Evolutionary conservation across 2,888 invertebrate species (phyloP), one percentile per base, ranked within the genome.

Genomic region (Laothoe populi): DNA sequence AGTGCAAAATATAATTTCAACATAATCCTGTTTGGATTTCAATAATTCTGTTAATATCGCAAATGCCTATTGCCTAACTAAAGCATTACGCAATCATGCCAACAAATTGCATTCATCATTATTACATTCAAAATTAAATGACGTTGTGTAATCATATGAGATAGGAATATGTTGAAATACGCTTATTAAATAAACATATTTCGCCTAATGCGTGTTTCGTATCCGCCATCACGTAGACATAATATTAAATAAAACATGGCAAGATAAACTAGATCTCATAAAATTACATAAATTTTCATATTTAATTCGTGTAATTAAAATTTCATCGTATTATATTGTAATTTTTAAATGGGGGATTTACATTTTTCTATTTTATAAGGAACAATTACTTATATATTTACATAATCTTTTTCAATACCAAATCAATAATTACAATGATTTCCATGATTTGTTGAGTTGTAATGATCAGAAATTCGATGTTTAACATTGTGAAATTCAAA

Each of bases 11-110:
- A 23, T 48, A 45, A 11, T 1, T 44, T 45, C 2, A 45, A 31
- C 31, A 31, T 31, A 31, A 4, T 31, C 2, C 31, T 8, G 8
- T n/a, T 5, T 8, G 5, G 2, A 45, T 45, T 45, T 19, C n/a
- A 21, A 19, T 24, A 46, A 46, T 46, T 46, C 46, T 0, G 23
- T 23, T 46, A 23, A 1, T 23, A 23, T 23, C 21, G 46, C 4
- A 53, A 49, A 49, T 49, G 48, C n/a, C 3, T 16, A 19, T 53
- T 53, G 16, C 31, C 19, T 16, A 35, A 48, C 24, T 21, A 53
- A 19, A 31, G 31, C 31, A 19, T 19, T 19, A 4, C 31, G 53
- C 11, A 35, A 19, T 53, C 10, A 11, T 26, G 35, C 35, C 16
- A 11, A 1, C 31, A 35, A 35, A 26, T 35, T 53, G 31, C 16